Evolutionary conservation across 2,113 vertebrate species (phyloP).

Genomic region (Cariama cristata): DNA sequence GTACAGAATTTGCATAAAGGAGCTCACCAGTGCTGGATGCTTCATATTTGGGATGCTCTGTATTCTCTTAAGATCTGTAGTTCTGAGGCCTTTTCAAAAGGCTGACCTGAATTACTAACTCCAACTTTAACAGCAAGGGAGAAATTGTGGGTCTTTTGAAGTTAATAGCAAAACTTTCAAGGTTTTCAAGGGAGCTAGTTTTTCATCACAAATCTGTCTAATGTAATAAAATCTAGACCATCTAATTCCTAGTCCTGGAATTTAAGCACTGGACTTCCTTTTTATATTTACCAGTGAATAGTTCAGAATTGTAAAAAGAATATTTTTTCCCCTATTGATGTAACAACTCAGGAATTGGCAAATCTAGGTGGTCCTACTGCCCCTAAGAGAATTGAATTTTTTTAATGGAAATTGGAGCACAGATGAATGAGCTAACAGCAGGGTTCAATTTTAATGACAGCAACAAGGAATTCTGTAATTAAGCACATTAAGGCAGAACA

Average conservation of each 20-base stretch:
- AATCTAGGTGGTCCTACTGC: constrained; percentile 51
- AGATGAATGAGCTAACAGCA: constrained; percentile 62
- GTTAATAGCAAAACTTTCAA: constrained; percentile 27
- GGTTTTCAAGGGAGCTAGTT: constrained; percentile 15
- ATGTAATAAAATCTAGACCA: constrained; percentile 27
- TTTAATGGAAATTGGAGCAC: constrained; percentile 48
- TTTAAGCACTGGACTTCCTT: constrained; percentile 28
- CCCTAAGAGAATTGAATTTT: neutral
- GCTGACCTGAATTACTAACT: constrained; percentile 34
- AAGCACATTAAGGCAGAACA: constrained; percentile 66
- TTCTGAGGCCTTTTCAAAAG: constrained; percentile 30
- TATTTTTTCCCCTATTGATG: constrained; percentile 36
- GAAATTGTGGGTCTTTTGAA: constrained; percentile 20
- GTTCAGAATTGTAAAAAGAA: constrained; percentile 31
- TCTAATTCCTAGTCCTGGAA: constrained; percentile 16
- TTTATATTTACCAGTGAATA: constrained; percentile 2
- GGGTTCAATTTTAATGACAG: constrained; percentile 69
- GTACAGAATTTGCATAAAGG: neutral
- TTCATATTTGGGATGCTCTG: neutral
- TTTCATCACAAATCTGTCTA: constrained; percentile 32
- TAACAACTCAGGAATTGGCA: neutral
- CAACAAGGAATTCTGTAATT: constrained; percentile 63
- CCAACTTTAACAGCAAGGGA: constrained; percentile 14
- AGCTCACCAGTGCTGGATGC: neutral
- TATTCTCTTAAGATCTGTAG: neutral